Conservation (phyloP, 2,797 vertebrate genomes). For the Sarcophilus harrisii region DNA sequence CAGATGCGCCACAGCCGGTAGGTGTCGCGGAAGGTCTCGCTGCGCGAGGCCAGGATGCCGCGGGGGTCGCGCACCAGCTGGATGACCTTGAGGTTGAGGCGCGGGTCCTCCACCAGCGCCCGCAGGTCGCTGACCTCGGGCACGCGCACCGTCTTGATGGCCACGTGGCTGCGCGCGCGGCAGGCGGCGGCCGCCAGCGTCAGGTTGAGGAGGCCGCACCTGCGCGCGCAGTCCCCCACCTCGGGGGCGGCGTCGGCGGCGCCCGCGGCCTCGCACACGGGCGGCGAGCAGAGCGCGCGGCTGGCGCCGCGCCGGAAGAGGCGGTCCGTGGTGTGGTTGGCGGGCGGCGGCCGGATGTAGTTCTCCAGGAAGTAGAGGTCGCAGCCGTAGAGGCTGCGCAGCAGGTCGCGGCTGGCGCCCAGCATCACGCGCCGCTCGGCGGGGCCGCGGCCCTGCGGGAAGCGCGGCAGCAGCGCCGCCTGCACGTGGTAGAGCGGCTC, state of each 20-base stretch:
- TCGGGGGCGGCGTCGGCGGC: slow-evolving; percentile 88
- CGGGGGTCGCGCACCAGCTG: slow-evolving; percentile 96
- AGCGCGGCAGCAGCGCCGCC: slow-evolving; percentile 92
- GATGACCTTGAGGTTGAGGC: slow-evolving; percentile 96
- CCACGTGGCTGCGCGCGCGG: slow-evolving; percentile 91
- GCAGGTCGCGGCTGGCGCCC: slow-evolving; percentile 93
- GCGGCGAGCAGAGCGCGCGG: slow-evolving; percentile 92
- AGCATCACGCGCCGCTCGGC: slow-evolving; percentile 92
- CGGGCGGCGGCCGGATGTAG: slow-evolving; percentile 93
- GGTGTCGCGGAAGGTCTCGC: slow-evolving; percentile 95
- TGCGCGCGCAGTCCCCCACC: slow-evolving; percentile 94
- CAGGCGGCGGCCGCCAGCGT: slow-evolving; percentile 92
- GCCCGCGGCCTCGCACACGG: slow-evolving; percentile 90
- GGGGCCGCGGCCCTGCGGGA: slow-evolving; percentile 90
- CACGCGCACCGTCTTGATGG: slow-evolving; percentile 95
- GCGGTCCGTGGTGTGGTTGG: slow-evolving; percentile 93
- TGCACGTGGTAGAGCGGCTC: slow-evolving; percentile 98
- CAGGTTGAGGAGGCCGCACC: slow-evolving; percentile 92
- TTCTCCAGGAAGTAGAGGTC: slow-evolving; percentile 96
- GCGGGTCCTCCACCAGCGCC: slow-evolving; percentile 93
- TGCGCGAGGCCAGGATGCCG: slow-evolving; percentile 94
- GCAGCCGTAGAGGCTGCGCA: slow-evolving; percentile 94
- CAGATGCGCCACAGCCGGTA: slow-evolving; percentile 96
- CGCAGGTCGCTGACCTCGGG: slow-evolving; percentile 93
- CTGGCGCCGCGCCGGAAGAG: slow-evolving; percentile 95